Conservation (phyloP, 1,140 invertebrate genomes). For the Caenorhabditis elegans region WBcel235 BX284603.4:10410501-10411000, state of each 20-base stretch:
- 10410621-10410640: neutral
- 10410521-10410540: neutral
- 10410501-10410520: neutral
- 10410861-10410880: neutral
- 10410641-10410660: neutral
- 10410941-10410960: neutral
- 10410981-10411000: neutral
- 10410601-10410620: neutral
- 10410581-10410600: neutral
- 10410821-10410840: neutral
- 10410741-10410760: neutral
- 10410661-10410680: neutral
- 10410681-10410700: neutral
- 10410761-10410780: neutral
- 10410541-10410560: neutral
- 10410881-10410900: neutral
- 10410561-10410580: neutral
- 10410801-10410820: neutral
- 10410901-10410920: neutral
- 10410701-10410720: neutral
- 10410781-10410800: neutral
- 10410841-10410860: neutral
- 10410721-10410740: neutral
- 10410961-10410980: conserved; percentile 1
- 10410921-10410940: neutral